Percentiles rank a stretch among this genome's conserved stretches.
Conservation (phyloP, 2,113 vertebrate genomes). For the Sorex araneus region DNA sequence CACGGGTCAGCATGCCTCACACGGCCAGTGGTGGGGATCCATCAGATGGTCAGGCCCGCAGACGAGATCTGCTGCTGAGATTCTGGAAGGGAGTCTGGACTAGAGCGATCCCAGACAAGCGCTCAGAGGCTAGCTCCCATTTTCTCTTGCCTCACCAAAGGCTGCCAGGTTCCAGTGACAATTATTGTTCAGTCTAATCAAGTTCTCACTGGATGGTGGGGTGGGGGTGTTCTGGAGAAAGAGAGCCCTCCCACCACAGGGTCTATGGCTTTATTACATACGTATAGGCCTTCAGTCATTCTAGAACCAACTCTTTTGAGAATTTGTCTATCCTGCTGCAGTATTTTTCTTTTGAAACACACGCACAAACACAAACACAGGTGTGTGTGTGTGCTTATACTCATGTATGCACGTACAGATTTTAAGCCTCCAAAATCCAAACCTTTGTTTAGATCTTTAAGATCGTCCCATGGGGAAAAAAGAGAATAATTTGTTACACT, state of each 20-base stretch:
- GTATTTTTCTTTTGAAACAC: constrained; percentile 38
- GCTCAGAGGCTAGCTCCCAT: neutral
- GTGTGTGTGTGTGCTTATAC: too few species aligned
- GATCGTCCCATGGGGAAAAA: constrained; percentile 53
- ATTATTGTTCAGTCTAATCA: constrained; percentile 39
- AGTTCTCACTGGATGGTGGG: neutral
- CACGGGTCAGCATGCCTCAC: constrained; percentile 41
- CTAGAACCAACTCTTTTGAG: constrained; percentile 35
- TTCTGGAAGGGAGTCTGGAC: constrained; percentile 38
- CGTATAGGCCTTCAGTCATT: constrained; percentile 15
- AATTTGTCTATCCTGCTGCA: constrained; percentile 59
- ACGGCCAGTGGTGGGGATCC: constrained; percentile 72
- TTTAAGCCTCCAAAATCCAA: constrained; percentile 71
- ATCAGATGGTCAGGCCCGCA: constrained; percentile 66
- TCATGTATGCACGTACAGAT: neutral
- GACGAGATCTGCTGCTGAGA: constrained; percentile 33
- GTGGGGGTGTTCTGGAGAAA: neutral
- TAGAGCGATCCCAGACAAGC: constrained; percentile 42
- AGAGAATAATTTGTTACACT: constrained; percentile 60
- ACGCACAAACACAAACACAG: too few species aligned
- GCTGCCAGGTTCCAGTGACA: constrained; percentile 37
- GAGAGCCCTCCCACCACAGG: neutral
- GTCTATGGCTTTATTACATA: neutral
- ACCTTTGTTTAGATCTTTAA: constrained; percentile 70
- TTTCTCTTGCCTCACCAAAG: neutral